Conservation (phyloP, 2,888 invertebrate species). For the Drosophila austrosaltans region DNA sequence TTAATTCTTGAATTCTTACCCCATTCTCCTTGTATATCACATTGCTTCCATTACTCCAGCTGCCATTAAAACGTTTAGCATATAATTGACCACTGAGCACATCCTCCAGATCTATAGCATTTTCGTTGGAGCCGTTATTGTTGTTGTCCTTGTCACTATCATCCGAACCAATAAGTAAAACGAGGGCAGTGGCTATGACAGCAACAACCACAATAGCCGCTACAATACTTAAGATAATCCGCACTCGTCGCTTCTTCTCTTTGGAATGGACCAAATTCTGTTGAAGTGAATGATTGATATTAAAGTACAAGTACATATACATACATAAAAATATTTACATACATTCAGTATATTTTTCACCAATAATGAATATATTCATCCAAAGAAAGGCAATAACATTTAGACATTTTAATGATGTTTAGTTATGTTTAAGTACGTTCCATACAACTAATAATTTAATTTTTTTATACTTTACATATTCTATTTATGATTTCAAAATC, state of each 20-base stretch:
- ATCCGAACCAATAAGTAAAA: slow-evolving; percentile 84
- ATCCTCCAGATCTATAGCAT: slow-evolving; percentile 86
- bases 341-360: too few relatives aligned
- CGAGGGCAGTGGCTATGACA: slow-evolving; percentile 86
- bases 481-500: too few relatives aligned
- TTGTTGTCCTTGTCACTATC: slow-evolving; percentile 35
- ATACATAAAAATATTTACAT: too few relatives aligned
- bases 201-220: slow-evolving; percentile 85
- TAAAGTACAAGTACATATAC: too few relatives aligned
- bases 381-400: too few relatives aligned
- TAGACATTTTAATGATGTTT: too few relatives aligned
- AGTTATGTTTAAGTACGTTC: too few relatives aligned
- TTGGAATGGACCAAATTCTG: slow-evolving; percentile 87
- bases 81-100: slow-evolving; percentile 88
- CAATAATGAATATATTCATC: too few relatives aligned
- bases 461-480: too few relatives aligned
- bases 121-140: slow-evolving; percentile 81
- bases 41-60: slow-evolving; percentile 90
- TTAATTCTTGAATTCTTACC: slow-evolving; percentile 56
- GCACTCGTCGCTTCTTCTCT: slow-evolving; percentile 85
- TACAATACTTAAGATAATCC: slow-evolving; percentile 85
- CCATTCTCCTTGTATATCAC: slow-evolving; percentile 86
- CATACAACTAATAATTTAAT: too few relatives aligned
- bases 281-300: slow-evolving; percentile 46
- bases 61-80: slow-evolving; percentile 90